Evolutionary conservation across 2,888 invertebrate genomes (phyloP).

Genomic region (Lamproptera curius): DNA sequence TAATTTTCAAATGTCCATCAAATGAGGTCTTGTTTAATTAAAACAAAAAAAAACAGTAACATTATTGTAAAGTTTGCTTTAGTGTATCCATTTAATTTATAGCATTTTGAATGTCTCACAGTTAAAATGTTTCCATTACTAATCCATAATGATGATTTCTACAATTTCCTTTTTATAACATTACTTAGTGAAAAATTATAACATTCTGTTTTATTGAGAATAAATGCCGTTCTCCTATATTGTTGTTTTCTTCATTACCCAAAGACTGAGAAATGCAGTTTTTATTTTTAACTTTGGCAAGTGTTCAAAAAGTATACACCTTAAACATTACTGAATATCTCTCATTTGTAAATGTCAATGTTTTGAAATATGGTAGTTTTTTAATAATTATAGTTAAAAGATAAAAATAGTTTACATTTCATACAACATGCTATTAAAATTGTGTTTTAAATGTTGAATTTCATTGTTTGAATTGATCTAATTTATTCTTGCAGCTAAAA

Average conservation of each 20-base stretch:
- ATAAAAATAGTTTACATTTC: too few species aligned
- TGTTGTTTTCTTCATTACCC: slow-evolving; percentile 51
- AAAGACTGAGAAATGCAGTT: slow-evolving; percentile 51
- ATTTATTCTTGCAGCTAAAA: too few species aligned
- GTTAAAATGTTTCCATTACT: slow-evolving; percentile 51
- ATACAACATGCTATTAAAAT: too few species aligned
- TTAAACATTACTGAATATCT: too few species aligned
- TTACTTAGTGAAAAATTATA: slow-evolving; percentile 74
- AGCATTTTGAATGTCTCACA: slow-evolving; percentile 42
- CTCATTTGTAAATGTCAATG: too few species aligned
- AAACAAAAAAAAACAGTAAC: slow-evolving; percentile 3
- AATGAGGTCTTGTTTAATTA: slow-evolving; percentile 18
- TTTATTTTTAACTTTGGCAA: slow-evolving; percentile 58
- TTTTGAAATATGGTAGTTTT: too few species aligned
- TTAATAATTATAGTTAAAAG: too few species aligned
- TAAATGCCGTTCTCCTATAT: slow-evolving; percentile 67
- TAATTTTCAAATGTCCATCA: slow-evolving; percentile 34
- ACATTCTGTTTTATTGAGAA: slow-evolving; percentile 75
- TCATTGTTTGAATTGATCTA: too few species aligned
- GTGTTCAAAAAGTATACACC: background rate
- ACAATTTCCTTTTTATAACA: slow-evolving; percentile 51
- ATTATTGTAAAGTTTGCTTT: slow-evolving; percentile 15
- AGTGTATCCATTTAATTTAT: slow-evolving; percentile 20
- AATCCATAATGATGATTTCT: slow-evolving; percentile 55
- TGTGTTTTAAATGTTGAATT: too few species aligned